Evolutionary conservation across 2,797 vertebrate genomes (phyloP), one percentile per base, ranked within the genome.

Genomic region (Hippopotamyrus pictus): DNA sequence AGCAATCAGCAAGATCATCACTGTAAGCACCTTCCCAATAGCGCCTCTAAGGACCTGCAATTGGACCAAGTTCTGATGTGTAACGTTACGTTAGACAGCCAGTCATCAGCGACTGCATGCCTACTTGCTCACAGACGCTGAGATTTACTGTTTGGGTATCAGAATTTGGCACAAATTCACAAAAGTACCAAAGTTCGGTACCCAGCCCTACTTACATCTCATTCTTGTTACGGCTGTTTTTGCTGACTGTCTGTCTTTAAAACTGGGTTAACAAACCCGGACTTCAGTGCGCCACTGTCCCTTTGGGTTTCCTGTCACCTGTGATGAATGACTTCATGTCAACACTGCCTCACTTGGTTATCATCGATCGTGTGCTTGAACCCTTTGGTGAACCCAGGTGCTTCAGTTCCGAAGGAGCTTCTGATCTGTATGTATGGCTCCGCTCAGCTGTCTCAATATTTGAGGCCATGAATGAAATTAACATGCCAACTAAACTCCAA

Each of bases 351-450:
- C 9, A 17, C 54, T 89, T 83, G 46, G 19, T 44, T 19, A 46
- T 59, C 19, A 50, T 88, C 37, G 9, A 53, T 12, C 1, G 12
- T 69, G 19, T 11, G 33, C 65, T 51, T 48, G 69, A 65, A n/a
- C 54, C 44, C 46, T 48, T 44, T 86, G 76, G 2, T 57, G 48
- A 76, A 44, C 3, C 19, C 7, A 37, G 22, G 6, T 12, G n/a
- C 51, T 88, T 14, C 25, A 62, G 14, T 87, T 54, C 76, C 8
- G 25, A 53, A 37, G 19, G 48, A 29, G 62, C 33, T 51, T 46
- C 22, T 89, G 51, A 89, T 50, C 89, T 89, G 87, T 87, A 22
- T 25, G 50, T 14, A 41, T n/a, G 33, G 19, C 2, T 44, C 50
- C 4, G n/a, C 19, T 53, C 62, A 22, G 12, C 57, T 3, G 14